phyloP scores from a whole-genome alignment of 2,113 vertebrate species.

The Saccopteryx leptura region DNA sequence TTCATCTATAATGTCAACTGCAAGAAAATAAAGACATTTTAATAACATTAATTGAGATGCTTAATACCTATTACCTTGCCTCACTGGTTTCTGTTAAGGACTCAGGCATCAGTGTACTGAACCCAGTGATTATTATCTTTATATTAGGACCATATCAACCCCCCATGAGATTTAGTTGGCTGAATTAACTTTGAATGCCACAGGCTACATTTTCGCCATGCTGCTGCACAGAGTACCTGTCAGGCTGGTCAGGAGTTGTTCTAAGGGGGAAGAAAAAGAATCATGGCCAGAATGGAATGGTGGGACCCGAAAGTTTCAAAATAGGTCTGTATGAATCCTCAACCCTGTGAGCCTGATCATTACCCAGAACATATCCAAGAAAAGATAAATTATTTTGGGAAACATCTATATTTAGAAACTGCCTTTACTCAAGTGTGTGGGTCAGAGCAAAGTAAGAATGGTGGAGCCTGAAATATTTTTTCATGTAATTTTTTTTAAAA shows the following conservation, averaged over 20 bases:
- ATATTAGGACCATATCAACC: background rate
- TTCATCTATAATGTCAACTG: background rate
- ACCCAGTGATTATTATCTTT: background rate
- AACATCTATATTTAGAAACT: background rate
- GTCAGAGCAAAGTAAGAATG: background rate
- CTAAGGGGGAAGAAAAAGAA: background rate
- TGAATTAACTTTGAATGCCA: background rate
- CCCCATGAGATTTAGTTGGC: background rate
- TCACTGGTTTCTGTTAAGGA: background rate
- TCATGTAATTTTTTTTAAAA: background rate
- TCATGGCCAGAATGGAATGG: background rate
- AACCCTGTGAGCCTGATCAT: background rate
- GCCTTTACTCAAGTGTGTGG: background rate
- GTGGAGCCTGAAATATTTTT: background rate
- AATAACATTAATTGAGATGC: background rate
- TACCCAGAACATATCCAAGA: background rate
- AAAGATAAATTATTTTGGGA: background rate
- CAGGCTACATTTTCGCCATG: background rate
- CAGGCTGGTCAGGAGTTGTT: background rate
- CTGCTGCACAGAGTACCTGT: background rate
- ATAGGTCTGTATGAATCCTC: background rate
- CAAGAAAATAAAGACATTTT: background rate
- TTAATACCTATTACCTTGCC: background rate
- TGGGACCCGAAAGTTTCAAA: background rate
- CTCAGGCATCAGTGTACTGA: background rate